phyloP scores from a whole-genome alignment of 2,797 vertebrate species.

The Ceryle rudis region DNA sequence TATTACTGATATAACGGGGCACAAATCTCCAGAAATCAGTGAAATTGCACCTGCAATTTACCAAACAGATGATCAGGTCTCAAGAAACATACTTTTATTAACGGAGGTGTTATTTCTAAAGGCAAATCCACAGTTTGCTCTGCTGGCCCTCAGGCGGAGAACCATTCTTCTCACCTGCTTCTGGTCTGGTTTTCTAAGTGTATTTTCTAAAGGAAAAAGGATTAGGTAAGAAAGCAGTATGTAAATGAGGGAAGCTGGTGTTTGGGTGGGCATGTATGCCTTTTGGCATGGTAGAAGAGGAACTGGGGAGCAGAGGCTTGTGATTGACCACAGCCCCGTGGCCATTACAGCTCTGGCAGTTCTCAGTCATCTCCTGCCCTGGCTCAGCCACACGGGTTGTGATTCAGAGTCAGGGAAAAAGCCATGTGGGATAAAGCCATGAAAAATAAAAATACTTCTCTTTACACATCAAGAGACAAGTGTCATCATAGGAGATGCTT shows the following conservation, averaged over 20 bases:
- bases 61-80: not conserved
- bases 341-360: not conserved
- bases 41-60: not conserved
- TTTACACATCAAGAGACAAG: accelerated
- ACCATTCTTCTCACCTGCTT: not conserved
- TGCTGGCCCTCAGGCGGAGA: not conserved
- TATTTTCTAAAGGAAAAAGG: not conserved
- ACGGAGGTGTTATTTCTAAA: not conserved
- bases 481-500: not conserved
- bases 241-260: not conserved
- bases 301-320: not conserved
- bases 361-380: not conserved
- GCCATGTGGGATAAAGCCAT: not conserved
- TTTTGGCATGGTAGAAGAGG: not conserved
- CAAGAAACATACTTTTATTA: not conserved
- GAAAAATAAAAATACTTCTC: not conserved
- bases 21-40: not conserved
- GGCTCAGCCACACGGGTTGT: accelerated
- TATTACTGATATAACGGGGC: not conserved
- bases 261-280: accelerated
- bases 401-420: constrained; percentile 52
- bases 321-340: not conserved
- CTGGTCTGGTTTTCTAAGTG: not conserved
- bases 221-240: not conserved
- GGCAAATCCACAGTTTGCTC: not conserved